Conservation (phyloP, 2,113 vertebrate genomes). For the Tinamus guttatus region DNA sequence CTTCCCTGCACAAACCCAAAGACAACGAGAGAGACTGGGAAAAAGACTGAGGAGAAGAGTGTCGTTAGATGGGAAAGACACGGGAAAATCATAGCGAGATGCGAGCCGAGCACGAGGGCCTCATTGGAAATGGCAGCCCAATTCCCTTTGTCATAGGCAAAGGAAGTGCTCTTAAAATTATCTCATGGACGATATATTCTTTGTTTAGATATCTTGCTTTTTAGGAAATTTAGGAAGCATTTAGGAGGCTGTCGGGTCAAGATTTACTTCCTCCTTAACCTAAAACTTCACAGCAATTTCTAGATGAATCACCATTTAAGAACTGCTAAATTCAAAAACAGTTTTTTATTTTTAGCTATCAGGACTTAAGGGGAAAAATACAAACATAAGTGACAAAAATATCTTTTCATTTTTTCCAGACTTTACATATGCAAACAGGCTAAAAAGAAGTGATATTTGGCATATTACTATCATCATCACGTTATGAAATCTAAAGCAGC, state of each 20-base stretch:
- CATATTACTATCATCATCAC: background rate
- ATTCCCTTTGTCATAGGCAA: background rate
- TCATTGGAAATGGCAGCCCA: background rate
- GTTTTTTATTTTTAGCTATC: background rate
- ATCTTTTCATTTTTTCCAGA: background rate
- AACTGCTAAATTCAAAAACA: background rate
- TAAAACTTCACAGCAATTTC: background rate
- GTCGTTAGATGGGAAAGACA: background rate
- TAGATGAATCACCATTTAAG: background rate
- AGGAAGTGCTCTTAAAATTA: background rate
- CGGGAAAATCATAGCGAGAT: slow-evolving; percentile 34
- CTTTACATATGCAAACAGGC: background rate
- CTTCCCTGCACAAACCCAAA: background rate
- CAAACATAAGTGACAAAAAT: background rate
- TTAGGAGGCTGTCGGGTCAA: background rate
- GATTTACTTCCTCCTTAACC: background rate
- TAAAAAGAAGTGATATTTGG: background rate
- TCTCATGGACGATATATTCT: background rate
- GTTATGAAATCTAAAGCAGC: background rate
- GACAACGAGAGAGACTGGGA: background rate
- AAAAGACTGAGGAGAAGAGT: background rate
- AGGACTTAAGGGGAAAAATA: background rate
- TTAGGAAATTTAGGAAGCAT: background rate
- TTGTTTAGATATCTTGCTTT: background rate
- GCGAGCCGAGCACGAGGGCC: background rate